Evolutionary conservation across 2,888 invertebrate genomes (phyloP).

Genomic region (Eupeodes luniger): DNA sequence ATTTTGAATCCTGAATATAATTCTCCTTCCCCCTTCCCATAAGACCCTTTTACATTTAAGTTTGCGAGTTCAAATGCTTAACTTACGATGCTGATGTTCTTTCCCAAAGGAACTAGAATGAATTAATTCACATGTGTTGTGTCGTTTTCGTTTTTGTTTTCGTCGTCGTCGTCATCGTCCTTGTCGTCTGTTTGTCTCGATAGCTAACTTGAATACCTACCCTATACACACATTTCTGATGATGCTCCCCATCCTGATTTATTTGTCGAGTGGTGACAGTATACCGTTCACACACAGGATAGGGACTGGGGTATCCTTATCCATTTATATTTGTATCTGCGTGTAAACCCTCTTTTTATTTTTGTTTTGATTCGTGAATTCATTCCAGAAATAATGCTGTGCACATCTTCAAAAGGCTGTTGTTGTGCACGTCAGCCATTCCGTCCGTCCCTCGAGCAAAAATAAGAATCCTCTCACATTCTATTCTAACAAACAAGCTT

Average conservation of each 20-base stretch:
- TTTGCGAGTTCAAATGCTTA: constrained; percentile 53
- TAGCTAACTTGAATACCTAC: constrained; percentile 34
- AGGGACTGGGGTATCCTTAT: background rate
- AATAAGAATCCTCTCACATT: background rate
- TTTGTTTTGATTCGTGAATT: constrained; percentile 21
- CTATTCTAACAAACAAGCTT: constrained; percentile 14
- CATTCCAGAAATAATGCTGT: constrained; percentile 8
- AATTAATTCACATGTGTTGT: constrained; percentile 56
- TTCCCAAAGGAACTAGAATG: constrained; percentile 20
- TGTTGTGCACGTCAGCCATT: background rate
- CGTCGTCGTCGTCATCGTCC: no score
- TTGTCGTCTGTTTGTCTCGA: constrained; percentile 42
- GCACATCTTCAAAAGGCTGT: constrained; percentile 5
- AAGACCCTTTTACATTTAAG: constrained; percentile 38
- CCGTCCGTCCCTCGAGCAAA: constrained; percentile 2
- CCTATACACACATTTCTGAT: no score
- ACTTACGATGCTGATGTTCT: constrained; percentile 46
- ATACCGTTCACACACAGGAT: background rate
- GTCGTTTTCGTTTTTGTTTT: background rate
- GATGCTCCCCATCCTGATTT: background rate
- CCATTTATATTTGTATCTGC: background rate
- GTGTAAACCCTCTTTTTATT: constrained; percentile 22
- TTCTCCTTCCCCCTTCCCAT: background rate
- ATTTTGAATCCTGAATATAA: background rate
- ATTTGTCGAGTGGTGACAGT: background rate